These are phyloP conservation scores for Scaptomyza cyrtandrae DNA, from an alignment of 2,888 invertebrate species.

Conservation along the genomic window DNA sequence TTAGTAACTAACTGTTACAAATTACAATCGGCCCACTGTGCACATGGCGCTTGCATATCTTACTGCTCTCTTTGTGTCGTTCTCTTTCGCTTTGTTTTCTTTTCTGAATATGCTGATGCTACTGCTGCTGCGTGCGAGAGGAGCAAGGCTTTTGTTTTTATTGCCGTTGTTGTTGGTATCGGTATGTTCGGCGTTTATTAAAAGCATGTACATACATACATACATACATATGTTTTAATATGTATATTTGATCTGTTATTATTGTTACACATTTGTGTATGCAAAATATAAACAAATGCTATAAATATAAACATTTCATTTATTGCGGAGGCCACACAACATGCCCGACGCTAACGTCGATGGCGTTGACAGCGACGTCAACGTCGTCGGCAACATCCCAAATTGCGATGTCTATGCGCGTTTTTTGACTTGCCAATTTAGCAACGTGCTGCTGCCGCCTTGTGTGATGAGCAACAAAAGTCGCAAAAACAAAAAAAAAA, in stretches of 20 bases:
- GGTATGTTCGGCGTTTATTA: constrained; percentile 20
- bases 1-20: constrained; percentile 1
- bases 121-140: constrained; percentile 5
- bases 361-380: constrained; percentile 5
- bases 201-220: neutral
- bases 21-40: constrained; percentile 39
- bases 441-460: constrained; percentile 37
- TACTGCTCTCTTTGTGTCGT: constrained; percentile 2
- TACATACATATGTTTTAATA: neutral
- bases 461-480: constrained; percentile 5
- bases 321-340: constrained; percentile 57
- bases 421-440: constrained; percentile 56
- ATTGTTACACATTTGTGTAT: constrained; percentile 47
- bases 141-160: neutral
- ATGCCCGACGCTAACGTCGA: constrained; percentile 16
- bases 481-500: no score
- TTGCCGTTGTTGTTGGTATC: constrained; percentile 15
- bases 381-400: constrained; percentile 31
- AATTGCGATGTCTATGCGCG: constrained; percentile 49
- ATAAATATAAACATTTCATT: constrained; percentile 66
- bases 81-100: constrained; percentile 5
- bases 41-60: constrained; percentile 25
- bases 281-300: constrained; percentile 78
- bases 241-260: constrained; percentile 37
- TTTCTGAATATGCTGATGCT: constrained; percentile 21